Base-by-base conservation (phyloP, 2,113 vertebrate species). In the Mustelus asterias region DNA sequence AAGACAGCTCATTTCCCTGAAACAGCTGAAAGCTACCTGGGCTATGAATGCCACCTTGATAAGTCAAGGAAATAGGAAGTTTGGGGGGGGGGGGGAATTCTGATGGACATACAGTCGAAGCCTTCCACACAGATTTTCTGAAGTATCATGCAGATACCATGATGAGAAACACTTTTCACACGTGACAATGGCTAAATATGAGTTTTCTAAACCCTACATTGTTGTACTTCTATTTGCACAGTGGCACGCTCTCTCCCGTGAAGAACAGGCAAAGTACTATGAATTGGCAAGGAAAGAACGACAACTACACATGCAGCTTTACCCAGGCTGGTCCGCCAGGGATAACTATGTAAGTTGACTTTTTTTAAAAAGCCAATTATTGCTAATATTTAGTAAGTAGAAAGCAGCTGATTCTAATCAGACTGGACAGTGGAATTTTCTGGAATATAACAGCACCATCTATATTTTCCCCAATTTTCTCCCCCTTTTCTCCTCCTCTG, bases 261-360 rank as follows among this genome's bases (percentile, higher is more conserved):
- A 99, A 97, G 99, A 99, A 48, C 99, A 99, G 96, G 98, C 99
- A 97, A 99, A 99, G 97, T 99, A 99, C 97, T 99, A 99, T 20
- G 99, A 99, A 97, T 97, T 99, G 97, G 99, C 99, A 95, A 97
- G 99, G 89, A 99, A 99, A 96, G 99, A 99, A 97, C 98, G 99
- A 97, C 99, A 99, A 97, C 98, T 99, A 96, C 99, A 99, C 97
- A 99, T 99, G 99, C 99, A 99, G 97, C 98, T 99, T 4, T 99
- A 99, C 97, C 99, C 99, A 0, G 99, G 99, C 97, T 99, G 99
- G 99, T 99, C 99, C 20, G 99, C 99, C 83, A 97, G 99, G 65
- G 99, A 99, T 97, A 99, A 99, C 97, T 99, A 99, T 0, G 99
- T 99, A 97, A 99, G 98, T 98, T 0, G 5, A 22, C 24, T 95